Evolutionary conservation across 2,113 vertebrate species (phyloP), one percentile per base, ranked within the genome.

Genomic region (Pipra filicauda): DNA sequence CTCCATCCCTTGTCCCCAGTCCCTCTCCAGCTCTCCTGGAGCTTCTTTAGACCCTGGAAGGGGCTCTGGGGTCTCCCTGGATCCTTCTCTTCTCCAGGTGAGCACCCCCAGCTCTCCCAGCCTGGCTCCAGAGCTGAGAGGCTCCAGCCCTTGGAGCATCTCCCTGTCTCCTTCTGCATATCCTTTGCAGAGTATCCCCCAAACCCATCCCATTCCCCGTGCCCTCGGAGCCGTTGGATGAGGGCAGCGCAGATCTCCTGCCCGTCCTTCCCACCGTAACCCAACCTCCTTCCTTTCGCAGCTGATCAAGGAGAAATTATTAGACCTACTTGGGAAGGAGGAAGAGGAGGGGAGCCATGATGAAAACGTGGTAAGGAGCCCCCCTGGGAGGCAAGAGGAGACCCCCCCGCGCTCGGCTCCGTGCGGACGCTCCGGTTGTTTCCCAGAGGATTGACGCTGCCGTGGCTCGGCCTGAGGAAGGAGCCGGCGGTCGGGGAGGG

Each of bases 321-420:
- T 99, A 98, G 99, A 99, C 91, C 97, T 99, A 51, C 97, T 99
- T 27, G 99, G 98, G 84, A 98, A 98, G 95, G 99, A 99, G 54
- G 99, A 99, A 23, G 99, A 99, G 69, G 99, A 99, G 67, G 99
- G 99, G 96, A 99, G 99, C 97, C 99, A 98, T 9, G 98, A 98
- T 12, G 99, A 99, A 91, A 99, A 99, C 17, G 98, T 99, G 99
- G 99, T 99, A 97, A 99, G 98, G 85, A 82, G 31, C 37, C 35
- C 69, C 48, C 3, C 1, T 11, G 54, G 72, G 76, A 92, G 37
- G 37, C 48, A 48, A 52, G 57, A 88, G 62, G 55, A 52, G 2
- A 20, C 31, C 23, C 57, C 43, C 55, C 48, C 26, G 51, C 59
- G 59, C 51, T 52, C 51, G 51, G 51, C 51, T 16, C 51, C 5